A percentile compares a stretch with the other conserved stretches of the same genome.
Conservation (phyloP, 1,140 invertebrate genomes). For the Bombus vancouverensis region DNA sequence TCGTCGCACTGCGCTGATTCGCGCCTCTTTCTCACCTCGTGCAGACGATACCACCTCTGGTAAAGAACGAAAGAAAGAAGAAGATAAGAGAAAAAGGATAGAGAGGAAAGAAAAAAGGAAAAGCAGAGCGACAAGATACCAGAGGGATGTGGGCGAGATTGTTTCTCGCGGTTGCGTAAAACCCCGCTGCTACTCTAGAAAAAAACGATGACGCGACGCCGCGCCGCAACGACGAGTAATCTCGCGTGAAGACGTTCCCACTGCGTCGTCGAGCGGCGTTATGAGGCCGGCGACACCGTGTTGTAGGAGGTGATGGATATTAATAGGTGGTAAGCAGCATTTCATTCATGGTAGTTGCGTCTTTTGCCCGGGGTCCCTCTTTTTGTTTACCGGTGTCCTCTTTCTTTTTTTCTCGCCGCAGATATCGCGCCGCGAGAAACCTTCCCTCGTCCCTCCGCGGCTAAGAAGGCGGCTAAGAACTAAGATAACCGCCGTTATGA, state of each 20-base stretch:
- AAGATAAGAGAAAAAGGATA: not conserved
- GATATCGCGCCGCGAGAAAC: not conserved
- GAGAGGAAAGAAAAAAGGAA: no score
- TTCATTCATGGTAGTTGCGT: constrained; percentile 27
- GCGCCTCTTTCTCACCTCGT: constrained; percentile 8
- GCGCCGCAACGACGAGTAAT: constrained; percentile 40
- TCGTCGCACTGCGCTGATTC: not conserved
- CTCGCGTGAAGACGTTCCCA: constrained; percentile 37
- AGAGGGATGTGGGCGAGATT: constrained; percentile 25
- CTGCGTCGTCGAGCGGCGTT: constrained; percentile 31
- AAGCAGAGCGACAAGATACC: not conserved
- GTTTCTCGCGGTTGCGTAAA: constrained; percentile 49
- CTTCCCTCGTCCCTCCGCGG: not conserved
- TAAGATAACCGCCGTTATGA: not conserved
- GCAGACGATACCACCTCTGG: not conserved
- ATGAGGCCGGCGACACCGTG: constrained; percentile 34
- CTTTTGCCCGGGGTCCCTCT: constrained; percentile 8
- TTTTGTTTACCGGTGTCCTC: constrained; percentile 7
- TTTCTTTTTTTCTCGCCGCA: not conserved
- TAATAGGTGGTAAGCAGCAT: constrained; percentile 43
- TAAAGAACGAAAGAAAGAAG: not conserved
- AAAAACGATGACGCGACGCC: constrained; percentile 7
- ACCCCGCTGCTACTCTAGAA: constrained; percentile 11
- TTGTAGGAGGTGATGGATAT: constrained; percentile 53
- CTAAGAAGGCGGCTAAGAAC: no score